A percentile compares a stretch with the other conserved stretches of the same genome.
Conservation (phyloP, 2,113 vertebrate genomes). For the Capricornis sumatraensis region DNA sequence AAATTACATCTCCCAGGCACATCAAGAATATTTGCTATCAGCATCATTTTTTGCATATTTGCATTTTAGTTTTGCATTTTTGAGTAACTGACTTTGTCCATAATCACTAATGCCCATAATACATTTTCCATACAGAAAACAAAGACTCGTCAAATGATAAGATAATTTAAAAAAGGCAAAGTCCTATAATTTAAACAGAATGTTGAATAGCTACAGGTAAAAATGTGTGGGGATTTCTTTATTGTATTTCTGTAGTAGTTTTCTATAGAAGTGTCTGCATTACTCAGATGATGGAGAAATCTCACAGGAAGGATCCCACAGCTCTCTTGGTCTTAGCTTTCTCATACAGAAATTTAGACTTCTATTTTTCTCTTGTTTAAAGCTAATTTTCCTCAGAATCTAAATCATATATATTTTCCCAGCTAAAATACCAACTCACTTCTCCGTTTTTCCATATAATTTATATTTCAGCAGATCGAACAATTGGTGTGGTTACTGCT, state of each 20-base stretch:
- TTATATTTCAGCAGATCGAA: conserved; percentile 40
- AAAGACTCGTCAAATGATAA: neutral
- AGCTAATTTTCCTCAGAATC: conserved; percentile 2
- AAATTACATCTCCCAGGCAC: neutral
- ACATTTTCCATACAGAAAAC: neutral
- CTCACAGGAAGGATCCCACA: neutral
- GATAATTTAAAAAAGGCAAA: neutral
- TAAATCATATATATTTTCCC: conserved; percentile 39
- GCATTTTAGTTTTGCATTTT: neutral
- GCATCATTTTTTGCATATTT: neutral
- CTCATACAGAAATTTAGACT: neutral
- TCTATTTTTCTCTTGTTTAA: conserved; percentile 14
- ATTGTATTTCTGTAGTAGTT: neutral
- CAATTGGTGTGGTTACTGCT: neutral
- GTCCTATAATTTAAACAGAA: neutral
- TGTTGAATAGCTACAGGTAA: neutral
- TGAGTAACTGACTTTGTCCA: neutral
- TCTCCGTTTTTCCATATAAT: neutral
- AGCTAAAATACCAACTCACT: neutral
- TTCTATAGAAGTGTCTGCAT: neutral
- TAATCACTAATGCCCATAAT: neutral
- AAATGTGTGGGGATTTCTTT: neutral
- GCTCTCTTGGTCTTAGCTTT: neutral
- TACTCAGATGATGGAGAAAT: neutral
- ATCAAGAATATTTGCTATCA: neutral